Conservation (phyloP, 2,888 invertebrate species). For the Fragum sueziense region DNA sequence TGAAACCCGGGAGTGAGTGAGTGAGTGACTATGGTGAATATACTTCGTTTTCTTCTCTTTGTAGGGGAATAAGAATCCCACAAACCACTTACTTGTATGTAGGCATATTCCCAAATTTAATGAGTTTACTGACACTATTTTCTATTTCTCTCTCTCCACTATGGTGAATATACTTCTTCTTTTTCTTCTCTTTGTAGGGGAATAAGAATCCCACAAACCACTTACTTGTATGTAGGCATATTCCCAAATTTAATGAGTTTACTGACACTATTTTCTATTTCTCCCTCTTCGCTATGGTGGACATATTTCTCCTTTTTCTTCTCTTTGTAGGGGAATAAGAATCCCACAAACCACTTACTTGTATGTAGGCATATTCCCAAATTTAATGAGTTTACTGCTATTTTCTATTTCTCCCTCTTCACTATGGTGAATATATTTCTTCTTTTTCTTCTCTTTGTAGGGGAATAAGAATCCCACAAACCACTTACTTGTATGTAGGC, state of each 20-base stretch:
- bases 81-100: constrained; percentile 5
- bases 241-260: constrained; percentile 82
- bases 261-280: constrained; percentile 40
- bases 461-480: too few relatives aligned
- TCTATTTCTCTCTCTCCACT: too few relatives aligned
- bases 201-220: too few relatives aligned
- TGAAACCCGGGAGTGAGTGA: too few relatives aligned
- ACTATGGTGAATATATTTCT: constrained; percentile 29
- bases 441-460: constrained; percentile 54
- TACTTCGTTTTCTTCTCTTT: too few relatives aligned
- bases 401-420: constrained; percentile 55
- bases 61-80: too few relatives aligned
- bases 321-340: constrained; percentile 44
- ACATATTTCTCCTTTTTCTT: constrained; percentile 50
- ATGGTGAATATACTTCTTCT: too few relatives aligned
- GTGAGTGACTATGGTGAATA: too few relatives aligned
- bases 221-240: not conserved
- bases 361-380: constrained; percentile 74
- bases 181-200: too few relatives aligned
- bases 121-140: constrained; percentile 66
- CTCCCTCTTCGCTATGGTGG: constrained; percentile 48
- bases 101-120: constrained; percentile 80
- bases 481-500: constrained; percentile 16
- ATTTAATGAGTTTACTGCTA: constrained; percentile 78
- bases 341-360: too few relatives aligned